Evolutionary conservation across 2,888 invertebrate genomes (phyloP), one percentile per base, ranked within the genome.

Genomic region (Idaea biselata): DNA sequence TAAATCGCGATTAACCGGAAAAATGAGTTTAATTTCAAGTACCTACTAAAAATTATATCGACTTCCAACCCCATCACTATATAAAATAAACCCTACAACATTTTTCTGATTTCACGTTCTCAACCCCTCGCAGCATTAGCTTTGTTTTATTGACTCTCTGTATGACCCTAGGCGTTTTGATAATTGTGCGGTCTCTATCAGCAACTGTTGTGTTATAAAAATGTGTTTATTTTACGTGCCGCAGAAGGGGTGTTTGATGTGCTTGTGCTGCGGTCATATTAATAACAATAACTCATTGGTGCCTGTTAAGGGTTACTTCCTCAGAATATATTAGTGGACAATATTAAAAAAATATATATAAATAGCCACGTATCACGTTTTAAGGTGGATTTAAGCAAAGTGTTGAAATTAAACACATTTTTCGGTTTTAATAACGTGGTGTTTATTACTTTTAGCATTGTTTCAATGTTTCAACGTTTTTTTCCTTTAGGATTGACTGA

Each of bases 91-190:
- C 65, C 58, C 58, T 63, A 60, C 61, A 67, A 63, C 61, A 59
- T 31, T 55, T 31, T 58, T 44, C 62, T 32, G 31, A 59, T 69
- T 61, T 68, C 65, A 63, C 63, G 66, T 67, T 67, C 67, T 73
- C 72, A 75, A 71, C 74, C 77, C 78, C 44, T 70, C 67, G 17
- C 63, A 65, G 72, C 68, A 71, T 44, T 44, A 44, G 44, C 63
- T 73, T 70, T 73, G 72, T 73, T 73, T 75, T 75, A 79, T 80
- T 68, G 79, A 78, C 74, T 78, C 76, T 70, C 75, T 69, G 71
- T 76, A 70, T 75, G 73, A 73, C 82, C 81, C 73, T 74, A 67
- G 78, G 77, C 71, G 62, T 71, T 67, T 70, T 69, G 77, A 76
- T 44, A 44, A 78, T 74, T 74, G 74, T 68, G 25, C 25, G 72